Conservation (phyloP, 2,113 vertebrate genomes). For the Xiphophorus maculatus region DNA sequence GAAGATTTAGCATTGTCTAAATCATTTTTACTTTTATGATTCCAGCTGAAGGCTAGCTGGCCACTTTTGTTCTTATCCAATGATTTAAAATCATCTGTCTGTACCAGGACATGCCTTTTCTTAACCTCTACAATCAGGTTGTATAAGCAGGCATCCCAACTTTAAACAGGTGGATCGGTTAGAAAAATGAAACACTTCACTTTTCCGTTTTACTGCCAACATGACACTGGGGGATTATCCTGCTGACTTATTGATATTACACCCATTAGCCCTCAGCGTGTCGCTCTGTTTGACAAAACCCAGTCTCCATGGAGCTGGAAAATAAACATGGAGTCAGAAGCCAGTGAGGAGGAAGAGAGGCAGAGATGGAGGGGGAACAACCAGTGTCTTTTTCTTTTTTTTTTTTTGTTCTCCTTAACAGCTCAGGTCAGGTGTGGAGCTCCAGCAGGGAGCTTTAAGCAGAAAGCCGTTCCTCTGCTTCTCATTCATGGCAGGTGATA, state of each 20-base stretch:
- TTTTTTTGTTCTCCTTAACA: constrained; percentile 5
- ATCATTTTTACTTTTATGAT: background rate
- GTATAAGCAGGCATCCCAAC: background rate
- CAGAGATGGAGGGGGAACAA: constrained; percentile 6
- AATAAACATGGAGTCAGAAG: constrained; percentile 58
- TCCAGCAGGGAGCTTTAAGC: constrained; percentile 1
- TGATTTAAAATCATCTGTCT: background rate
- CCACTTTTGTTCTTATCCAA: background rate
- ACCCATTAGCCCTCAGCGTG: constrained; percentile 18
- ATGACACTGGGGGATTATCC: constrained; percentile 29
- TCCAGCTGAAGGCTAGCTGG: background rate
- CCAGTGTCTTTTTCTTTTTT: background rate
- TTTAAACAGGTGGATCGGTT: constrained; percentile 8
- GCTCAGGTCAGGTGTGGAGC: constrained; percentile 3
- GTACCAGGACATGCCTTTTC: background rate
- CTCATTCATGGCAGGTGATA: constrained; percentile 1
- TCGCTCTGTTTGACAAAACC: constrained; percentile 8
- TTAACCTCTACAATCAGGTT: background rate
- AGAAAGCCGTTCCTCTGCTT: background rate
- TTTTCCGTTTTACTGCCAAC: constrained; percentile 23
- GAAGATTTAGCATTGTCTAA: no score
- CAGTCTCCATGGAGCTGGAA: constrained; percentile 42
- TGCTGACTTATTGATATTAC: constrained; percentile 20
- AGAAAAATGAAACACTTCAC: constrained; percentile 18
- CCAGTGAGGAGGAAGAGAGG: constrained; percentile 4